Percentiles rank a stretch among this genome's conserved stretches.
phyloP scores from a whole-genome alignment of 2,888 invertebrate species.

The Frankliniella fusca region DNA sequence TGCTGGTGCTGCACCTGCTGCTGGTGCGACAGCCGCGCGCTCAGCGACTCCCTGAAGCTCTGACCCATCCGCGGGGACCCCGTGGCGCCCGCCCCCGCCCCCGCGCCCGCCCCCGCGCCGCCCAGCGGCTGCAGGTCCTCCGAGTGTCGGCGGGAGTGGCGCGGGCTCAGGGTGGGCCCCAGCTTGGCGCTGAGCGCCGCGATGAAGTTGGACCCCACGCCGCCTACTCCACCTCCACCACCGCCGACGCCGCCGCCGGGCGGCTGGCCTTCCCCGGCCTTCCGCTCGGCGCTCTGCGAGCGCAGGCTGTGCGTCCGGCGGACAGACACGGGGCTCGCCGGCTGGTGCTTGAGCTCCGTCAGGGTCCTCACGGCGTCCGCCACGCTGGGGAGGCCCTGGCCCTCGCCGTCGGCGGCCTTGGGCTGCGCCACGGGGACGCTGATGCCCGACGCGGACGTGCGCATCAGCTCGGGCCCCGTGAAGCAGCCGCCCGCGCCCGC shows the following conservation, averaged over 20 bases:
- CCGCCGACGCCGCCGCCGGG: slow-evolving; percentile 46
- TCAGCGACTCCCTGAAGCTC: slow-evolving; percentile 74
- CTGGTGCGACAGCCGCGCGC: slow-evolving; percentile 66
- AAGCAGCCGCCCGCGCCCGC: slow-evolving; percentile 12
- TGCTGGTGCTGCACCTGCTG: slow-evolving; percentile 46
- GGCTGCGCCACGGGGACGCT: slow-evolving; percentile 14
- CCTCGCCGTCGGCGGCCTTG: not conserved
- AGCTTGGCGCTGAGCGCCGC: slow-evolving; percentile 68
- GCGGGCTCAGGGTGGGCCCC: slow-evolving; percentile 58
- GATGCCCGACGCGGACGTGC: slow-evolving; percentile 9
- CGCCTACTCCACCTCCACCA: slow-evolving; percentile 42
- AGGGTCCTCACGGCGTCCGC: slow-evolving; percentile 83
- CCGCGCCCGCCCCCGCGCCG: too few relatives aligned
- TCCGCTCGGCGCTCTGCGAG: slow-evolving; percentile 32
- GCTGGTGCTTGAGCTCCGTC: slow-evolving; percentile 79
- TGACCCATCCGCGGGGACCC: slow-evolving; percentile 42
- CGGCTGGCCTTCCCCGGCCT: slow-evolving; percentile 32
- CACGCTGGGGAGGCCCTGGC: slow-evolving; percentile 49
- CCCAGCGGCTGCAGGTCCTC: slow-evolving; percentile 44
- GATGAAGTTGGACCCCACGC: slow-evolving; percentile 62
- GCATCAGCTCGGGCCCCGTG: slow-evolving; percentile 8
- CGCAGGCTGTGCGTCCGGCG: slow-evolving; percentile 39
- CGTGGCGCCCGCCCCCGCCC: too few relatives aligned
- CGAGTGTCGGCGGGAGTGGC: slow-evolving; percentile 53
- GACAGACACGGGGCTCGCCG: slow-evolving; percentile 65